Conservation (phyloP, 2,113 vertebrate species). For the Festucalex cinctus region DNA sequence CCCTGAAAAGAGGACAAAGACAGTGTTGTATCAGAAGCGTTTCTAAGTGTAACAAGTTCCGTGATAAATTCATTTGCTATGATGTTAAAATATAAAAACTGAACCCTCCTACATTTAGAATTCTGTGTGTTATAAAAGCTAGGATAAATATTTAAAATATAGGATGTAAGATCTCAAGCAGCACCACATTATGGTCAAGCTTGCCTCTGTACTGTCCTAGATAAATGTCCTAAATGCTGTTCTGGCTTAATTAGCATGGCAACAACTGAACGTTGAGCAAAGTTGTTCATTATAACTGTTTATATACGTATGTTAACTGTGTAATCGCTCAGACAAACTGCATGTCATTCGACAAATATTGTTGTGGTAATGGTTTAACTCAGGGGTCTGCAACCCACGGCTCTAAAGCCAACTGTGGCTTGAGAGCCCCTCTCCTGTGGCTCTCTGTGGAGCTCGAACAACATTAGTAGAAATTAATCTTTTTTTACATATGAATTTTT, state of each 20-base stretch:
- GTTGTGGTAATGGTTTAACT: neutral
- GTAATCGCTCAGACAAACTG: neutral
- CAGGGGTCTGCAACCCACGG: too few relatives aligned
- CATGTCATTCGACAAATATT: neutral
- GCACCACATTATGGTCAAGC: neutral
- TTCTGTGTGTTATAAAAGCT: neutral
- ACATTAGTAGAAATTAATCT: too few relatives aligned
- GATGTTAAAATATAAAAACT: neutral
- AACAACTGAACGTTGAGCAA: neutral
- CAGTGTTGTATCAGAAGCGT: neutral
- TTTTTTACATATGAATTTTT: too few relatives aligned
- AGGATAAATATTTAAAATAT: neutral
- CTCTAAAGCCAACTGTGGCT: too few relatives aligned
- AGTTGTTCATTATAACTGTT: neutral
- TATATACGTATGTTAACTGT: neutral
- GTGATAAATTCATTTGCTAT: neutral
- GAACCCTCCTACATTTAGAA: neutral
- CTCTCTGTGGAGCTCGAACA: too few relatives aligned
- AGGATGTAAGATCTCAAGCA: neutral
- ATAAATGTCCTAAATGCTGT: neutral
- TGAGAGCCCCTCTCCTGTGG: too few relatives aligned
- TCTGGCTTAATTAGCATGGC: neutral
- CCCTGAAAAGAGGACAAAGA: conserved; percentile 69
- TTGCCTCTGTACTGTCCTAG: neutral
- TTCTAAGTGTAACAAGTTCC: neutral